Conservation (phyloP, 1,140 invertebrate genomes). For the Philotrypesis tridentata region DNA sequence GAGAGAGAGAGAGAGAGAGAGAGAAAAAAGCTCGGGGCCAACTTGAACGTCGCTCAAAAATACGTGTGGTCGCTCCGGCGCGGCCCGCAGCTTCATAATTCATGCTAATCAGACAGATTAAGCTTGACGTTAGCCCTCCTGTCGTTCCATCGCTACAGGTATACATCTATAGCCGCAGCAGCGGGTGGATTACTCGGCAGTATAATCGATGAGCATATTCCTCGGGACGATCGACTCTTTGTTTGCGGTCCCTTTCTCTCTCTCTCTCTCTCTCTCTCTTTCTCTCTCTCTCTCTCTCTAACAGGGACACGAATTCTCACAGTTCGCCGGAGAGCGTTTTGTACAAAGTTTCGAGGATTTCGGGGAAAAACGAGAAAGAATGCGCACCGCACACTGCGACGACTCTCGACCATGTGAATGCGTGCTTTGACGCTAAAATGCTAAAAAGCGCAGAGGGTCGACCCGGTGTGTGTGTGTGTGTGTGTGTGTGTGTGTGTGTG, state of each 20-base stretch:
- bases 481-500: too few relatives aligned
- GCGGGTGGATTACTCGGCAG: not conserved
- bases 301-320: not conserved
- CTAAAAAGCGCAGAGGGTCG: not conserved
- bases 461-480: too few relatives aligned
- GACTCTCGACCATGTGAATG: not conserved
- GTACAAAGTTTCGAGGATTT: not conserved
- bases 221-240: too few relatives aligned
- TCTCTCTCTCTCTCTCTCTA: too few relatives aligned
- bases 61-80: too few relatives aligned
- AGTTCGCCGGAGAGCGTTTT: not conserved
- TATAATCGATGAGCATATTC: not conserved
- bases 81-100: slow-evolving; percentile 8
- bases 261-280: too few relatives aligned
- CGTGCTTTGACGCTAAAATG: not conserved
- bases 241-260: too few relatives aligned
- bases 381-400: not conserved
- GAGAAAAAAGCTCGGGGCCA: slow-evolving; percentile 1
- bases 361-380: not conserved
- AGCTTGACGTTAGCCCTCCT: not conserved
- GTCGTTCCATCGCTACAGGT: not conserved
- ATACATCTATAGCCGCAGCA: too few relatives aligned
- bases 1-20: too few relatives aligned
- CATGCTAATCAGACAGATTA: slow-evolving; percentile 18
- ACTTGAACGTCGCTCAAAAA: not conserved